These are phyloP conservation scores for Cephalopterus ornatus DNA, from an alignment of 2,113 vertebrate species.

Conservation along the genomic window DNA sequence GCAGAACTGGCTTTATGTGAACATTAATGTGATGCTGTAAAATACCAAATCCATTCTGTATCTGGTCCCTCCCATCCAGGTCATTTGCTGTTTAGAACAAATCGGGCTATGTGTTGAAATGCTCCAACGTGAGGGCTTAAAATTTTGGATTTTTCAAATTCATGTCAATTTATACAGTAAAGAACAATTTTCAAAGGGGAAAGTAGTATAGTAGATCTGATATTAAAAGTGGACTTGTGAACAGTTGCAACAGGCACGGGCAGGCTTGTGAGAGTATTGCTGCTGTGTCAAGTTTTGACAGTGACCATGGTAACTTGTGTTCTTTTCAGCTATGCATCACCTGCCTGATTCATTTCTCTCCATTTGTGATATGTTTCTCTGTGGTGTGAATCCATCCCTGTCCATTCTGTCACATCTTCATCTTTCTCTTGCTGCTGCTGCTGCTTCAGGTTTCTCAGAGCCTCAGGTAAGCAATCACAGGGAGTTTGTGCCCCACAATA, in stretches of 20 bases:
- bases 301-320: slow-evolving; percentile 66
- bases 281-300: slow-evolving; percentile 32
- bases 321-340: slow-evolving; percentile 73
- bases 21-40: neutral
- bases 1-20: neutral
- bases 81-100: neutral
- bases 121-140: neutral
- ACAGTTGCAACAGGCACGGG: neutral
- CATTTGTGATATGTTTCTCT: slow-evolving; percentile 77
- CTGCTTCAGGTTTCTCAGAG: slow-evolving; percentile 65
- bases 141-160: neutral
- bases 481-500: neutral
- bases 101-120: neutral
- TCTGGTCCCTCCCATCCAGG: neutral
- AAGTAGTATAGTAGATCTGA: neutral
- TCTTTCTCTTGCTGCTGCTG: slow-evolving; percentile 70
- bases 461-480: slow-evolving; percentile 63
- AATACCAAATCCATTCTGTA: neutral
- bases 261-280: slow-evolving; percentile 22
- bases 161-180: neutral
- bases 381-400: slow-evolving; percentile 74
- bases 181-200: neutral
- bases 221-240: neutral
- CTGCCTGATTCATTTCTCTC: slow-evolving; percentile 73
- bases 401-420: slow-evolving; percentile 75